Percentiles rank a stretch among this genome's conserved stretches.
These are phyloP conservation scores for Microplitis mediator DNA, from an alignment of 1,140 invertebrate genomes.

Conservation along the genomic window DNA sequence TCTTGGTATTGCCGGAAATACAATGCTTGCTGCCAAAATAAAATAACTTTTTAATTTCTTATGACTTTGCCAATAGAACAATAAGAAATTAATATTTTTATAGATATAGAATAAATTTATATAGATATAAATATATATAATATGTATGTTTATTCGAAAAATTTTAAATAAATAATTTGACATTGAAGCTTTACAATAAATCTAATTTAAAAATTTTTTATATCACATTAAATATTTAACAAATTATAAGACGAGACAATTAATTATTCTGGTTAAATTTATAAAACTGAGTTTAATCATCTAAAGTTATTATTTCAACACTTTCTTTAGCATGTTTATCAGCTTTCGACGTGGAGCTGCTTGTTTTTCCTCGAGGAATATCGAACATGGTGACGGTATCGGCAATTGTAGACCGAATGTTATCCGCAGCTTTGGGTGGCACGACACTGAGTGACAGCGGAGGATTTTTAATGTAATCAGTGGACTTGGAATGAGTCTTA, in stretches of 20 bases:
- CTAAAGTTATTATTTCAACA: slow-evolving; percentile 58
- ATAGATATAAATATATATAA: too few relatives aligned
- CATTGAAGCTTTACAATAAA: too few relatives aligned
- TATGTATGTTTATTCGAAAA: too few relatives aligned
- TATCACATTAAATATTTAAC: not conserved
- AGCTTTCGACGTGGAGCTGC: slow-evolving; percentile 23
- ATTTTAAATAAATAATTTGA: too few relatives aligned
- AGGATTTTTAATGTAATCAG: slow-evolving; percentile 45
- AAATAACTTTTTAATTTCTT: not conserved
- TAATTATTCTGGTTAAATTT: not conserved
- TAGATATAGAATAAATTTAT: too few relatives aligned
- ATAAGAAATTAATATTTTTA: not conserved
- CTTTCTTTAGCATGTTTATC: slow-evolving; percentile 46
- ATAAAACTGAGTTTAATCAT: slow-evolving; percentile 46
- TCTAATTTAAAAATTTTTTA: too few relatives aligned
- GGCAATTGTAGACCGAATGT: slow-evolving; percentile 24
- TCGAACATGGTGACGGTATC: slow-evolving; percentile 38
- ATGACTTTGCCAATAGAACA: not conserved
- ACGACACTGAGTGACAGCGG: slow-evolving; percentile 36
- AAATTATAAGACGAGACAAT: not conserved
- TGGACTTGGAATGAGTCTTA: slow-evolving; percentile 28
- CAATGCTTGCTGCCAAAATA: slow-evolving; percentile 25
- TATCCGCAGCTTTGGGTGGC: slow-evolving; percentile 40
- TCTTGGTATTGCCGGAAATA: slow-evolving; percentile 68
- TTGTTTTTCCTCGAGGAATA: slow-evolving; percentile 27